Evolutionary conservation across 2,113 vertebrate species (phyloP).

Genomic region (Hucho hucho): DNA sequence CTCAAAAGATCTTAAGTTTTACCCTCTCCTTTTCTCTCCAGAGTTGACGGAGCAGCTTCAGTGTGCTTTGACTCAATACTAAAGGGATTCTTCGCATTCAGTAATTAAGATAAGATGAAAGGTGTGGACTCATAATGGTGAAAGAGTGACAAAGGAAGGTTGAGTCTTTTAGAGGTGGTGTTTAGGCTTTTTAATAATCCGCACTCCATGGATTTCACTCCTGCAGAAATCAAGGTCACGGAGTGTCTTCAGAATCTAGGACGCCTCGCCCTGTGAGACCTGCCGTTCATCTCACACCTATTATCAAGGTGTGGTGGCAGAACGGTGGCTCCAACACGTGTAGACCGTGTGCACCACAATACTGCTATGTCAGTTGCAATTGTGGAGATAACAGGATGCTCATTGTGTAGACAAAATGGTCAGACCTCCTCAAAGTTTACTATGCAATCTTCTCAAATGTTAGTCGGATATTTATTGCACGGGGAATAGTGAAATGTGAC

Average conservation of each 20-base stretch:
- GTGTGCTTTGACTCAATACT: neutral
- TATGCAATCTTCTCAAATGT: no score
- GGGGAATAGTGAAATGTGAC: no score
- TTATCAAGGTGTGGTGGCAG: neutral
- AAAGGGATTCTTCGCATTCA: no score
- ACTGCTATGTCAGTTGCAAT: neutral
- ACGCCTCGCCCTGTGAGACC: slow-evolving; percentile 51
- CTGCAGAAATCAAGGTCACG: slow-evolving; percentile 57
- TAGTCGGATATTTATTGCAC: no score
- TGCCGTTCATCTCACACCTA: slow-evolving; percentile 31
- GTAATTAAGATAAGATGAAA: no score
- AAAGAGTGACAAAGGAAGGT: neutral
- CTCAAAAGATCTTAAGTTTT: neutral
- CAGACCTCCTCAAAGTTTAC: neutral
- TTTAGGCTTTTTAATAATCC: slow-evolving; percentile 36
- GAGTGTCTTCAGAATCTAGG: slow-evolving; percentile 57
- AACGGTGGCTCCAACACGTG: neutral
- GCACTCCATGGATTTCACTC: slow-evolving; percentile 43
- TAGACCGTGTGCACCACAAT: neutral
- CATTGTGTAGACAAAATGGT: neutral
- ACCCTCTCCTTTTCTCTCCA: slow-evolving; percentile 1
- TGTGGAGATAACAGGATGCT: slow-evolving; percentile 4
- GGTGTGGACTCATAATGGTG: no score
- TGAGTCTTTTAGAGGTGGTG: slow-evolving; percentile 1
- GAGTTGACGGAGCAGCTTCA: slow-evolving; percentile 8